phyloP scores from a whole-genome alignment of 2,888 invertebrate genomes.

The Camptogramma bilineatum region DNA sequence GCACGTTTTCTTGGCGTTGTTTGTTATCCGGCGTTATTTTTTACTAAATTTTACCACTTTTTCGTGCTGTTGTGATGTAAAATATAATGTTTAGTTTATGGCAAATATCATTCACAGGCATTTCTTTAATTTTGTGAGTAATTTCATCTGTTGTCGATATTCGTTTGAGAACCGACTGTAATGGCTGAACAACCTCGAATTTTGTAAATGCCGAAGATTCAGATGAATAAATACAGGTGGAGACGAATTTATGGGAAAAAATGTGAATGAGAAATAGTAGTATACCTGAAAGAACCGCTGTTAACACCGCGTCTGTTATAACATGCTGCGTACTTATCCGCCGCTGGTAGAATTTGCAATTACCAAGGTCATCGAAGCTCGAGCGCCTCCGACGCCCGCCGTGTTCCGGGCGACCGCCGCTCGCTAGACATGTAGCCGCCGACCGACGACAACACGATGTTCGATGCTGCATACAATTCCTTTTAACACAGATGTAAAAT shows the following conservation, averaged over 20 bases:
- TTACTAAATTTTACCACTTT: conserved; percentile 71
- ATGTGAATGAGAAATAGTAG: conserved; percentile 38
- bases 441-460: conserved; percentile 61
- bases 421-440: conserved; percentile 72
- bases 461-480: conserved; percentile 63
- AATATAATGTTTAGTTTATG: conserved; percentile 69
- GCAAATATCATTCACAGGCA: conserved; percentile 64
- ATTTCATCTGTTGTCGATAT: conserved; percentile 45
- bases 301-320: conserved; percentile 25
- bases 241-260: conserved; percentile 31
- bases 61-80: conserved; percentile 69
- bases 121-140: conserved; percentile 66
- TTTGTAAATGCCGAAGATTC: conserved; percentile 49
- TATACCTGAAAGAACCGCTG: conserved; percentile 19
- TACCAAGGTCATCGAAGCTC: conserved; percentile 43
- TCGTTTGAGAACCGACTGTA: conserved; percentile 36
- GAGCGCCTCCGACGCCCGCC: conserved; percentile 33
- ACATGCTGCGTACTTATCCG: conserved; percentile 33
- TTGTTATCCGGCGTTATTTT: conserved; percentile 77
- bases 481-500: conserved; percentile 64
- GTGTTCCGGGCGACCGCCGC: conserved; percentile 61
- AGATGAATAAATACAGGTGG: conserved; percentile 34
- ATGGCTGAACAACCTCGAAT: conserved; percentile 70
- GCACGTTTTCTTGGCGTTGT: conserved; percentile 85
- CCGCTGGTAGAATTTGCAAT: conserved; percentile 29